Base-by-base conservation (phyloP, 2,113 vertebrate species). In the Isichthys henryi region DNA sequence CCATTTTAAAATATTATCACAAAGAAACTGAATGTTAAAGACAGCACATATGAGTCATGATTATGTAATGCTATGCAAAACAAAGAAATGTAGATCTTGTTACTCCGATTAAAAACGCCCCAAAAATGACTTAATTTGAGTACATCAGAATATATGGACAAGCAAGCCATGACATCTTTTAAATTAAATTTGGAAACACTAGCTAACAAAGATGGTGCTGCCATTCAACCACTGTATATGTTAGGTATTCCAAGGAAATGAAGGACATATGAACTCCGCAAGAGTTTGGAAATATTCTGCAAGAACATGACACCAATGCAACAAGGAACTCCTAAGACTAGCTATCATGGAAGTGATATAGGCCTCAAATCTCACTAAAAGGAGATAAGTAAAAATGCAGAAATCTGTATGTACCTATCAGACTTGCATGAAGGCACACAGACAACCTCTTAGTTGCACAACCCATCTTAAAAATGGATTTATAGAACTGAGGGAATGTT, bases 21-120 rank as follows among this genome's bases (percentile, higher is more conserved):
- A 49, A 48, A 86, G 48, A n/a, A 86, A 86, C 46, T 85, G 46
- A n/a, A 85, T 23, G 83, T 27, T 85, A 80, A 80, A 49, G 83
- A 86, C 45, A 86, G 74, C 17, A n/a, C 83, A 50, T 49, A n/a
- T 86, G 45, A 86, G 45, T 86, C 48, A 48, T 50, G 23, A 49
- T 86, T 86, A 86, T 50, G 48, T 50, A 86, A 86, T 86, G 19
- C n/a, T 86, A 48, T 86, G 48, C 5, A 1, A 48, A 86, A 86
- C 45, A 49, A 86, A 50, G 46, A 50, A 23, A 86, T 49, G n/a
- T 49, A 48, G 48, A 86, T 86, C 45, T 50, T 50, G 83, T 86
- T 86, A 86, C n/a, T 86, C 23, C 10, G 1, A 50, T 50, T 86
- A 27, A 86, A 86, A 50, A 86, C 2, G 21, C 23, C 46, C 11